phyloP scores from a whole-genome alignment of 1,140 invertebrate genomes.

The Diachasma alloeum region DNA sequence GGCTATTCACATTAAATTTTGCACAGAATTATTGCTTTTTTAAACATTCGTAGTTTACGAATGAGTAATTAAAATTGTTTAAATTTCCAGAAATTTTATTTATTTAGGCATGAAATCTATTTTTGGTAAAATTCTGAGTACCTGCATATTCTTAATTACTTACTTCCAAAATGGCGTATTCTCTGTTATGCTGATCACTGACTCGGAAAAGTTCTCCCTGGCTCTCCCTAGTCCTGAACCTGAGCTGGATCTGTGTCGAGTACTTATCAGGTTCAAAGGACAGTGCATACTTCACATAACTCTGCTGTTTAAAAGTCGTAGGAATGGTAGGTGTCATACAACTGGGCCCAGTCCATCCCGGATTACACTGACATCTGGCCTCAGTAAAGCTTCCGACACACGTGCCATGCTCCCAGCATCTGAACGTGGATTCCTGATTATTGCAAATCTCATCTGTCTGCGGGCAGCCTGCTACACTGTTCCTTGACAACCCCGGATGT shows the following conservation, averaged over 20 bases:
- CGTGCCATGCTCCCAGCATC: conserved; percentile 90
- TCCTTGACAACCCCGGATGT: conserved; percentile 83
- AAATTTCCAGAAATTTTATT: too few relatives aligned
- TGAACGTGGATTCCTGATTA: conserved; percentile 79
- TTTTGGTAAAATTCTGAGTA: too few relatives aligned
- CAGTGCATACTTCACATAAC: conserved; percentile 94
- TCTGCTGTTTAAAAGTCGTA: conserved; percentile 89
- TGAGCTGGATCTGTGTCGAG: conserved; percentile 88
- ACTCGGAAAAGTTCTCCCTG: conserved; percentile 92
- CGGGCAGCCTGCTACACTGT: conserved; percentile 87
- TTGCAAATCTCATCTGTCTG: conserved; percentile 90
- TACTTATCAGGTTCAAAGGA: conserved; percentile 94
- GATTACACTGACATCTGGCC: conserved; percentile 89
- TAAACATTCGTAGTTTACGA: too few relatives aligned
- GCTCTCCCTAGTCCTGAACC: conserved; percentile 91
- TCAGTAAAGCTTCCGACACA: conserved; percentile 91
- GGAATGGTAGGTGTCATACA: conserved; percentile 87
- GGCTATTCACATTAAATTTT: too few relatives aligned
- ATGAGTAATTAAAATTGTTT: too few relatives aligned
- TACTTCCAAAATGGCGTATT: conserved; percentile 93
- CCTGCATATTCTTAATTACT: not conserved
- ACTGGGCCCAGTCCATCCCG: conserved; percentile 88
- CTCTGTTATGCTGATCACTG: conserved; percentile 92
- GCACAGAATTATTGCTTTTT: too few relatives aligned
- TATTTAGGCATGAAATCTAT: too few relatives aligned